Percentiles rank a stretch among this genome's conserved stretches.
phyloP scores from a whole-genome alignment of 2,113 vertebrate genomes.

The Telmatochromis sp. region DNA sequence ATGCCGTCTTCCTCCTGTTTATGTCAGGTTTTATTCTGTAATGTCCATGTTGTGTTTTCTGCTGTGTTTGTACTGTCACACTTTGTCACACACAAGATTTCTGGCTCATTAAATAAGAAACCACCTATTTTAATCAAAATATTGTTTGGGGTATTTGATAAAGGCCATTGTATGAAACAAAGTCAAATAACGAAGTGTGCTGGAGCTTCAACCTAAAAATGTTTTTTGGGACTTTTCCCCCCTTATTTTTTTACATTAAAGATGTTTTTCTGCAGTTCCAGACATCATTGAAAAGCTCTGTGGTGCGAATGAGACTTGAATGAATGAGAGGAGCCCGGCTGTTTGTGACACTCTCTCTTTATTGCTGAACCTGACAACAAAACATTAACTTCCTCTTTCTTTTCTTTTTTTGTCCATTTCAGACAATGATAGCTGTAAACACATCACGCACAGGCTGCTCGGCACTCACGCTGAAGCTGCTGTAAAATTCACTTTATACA shows the following conservation, averaged over 20 bases:
- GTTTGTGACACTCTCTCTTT: not conserved
- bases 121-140: not conserved
- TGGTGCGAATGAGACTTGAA: not conserved
- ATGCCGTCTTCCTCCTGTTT: not conserved
- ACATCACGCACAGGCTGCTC: not conserved
- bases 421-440: not conserved
- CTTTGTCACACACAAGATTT: not conserved
- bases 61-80: not conserved
- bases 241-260: not conserved
- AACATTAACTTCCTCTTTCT: not conserved
- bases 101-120: not conserved
- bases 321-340: not conserved
- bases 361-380: conserved; percentile 18
- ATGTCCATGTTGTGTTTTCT: not conserved
- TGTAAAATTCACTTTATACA: not conserved
- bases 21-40: not conserved
- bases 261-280: not conserved
- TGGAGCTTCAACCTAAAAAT: not conserved
- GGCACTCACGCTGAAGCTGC: not conserved
- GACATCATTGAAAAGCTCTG: not conserved
- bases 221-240: not conserved
- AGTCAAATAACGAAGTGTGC: not conserved
- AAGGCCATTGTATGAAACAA: not conserved
- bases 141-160: not conserved
- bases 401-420: not conserved